Conservation (phyloP, 2,888 invertebrate species). For the Eristalis pertinax region DNA sequence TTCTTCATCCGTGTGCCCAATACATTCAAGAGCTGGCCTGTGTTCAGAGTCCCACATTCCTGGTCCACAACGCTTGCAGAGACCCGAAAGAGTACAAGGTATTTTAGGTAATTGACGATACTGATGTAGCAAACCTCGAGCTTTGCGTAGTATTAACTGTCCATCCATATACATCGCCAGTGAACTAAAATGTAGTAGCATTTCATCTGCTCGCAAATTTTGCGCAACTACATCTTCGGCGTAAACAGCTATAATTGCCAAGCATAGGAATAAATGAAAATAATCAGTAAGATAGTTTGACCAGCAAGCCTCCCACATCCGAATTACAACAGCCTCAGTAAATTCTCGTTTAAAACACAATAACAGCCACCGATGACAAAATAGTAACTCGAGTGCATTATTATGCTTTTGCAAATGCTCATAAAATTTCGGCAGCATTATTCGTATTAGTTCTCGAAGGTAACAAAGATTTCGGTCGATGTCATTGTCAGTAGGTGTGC, state of each 20-base stretch:
- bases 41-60: conserved; percentile 98
- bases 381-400: conserved; percentile 94
- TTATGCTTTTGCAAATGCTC: conserved; percentile 91
- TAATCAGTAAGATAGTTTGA: conserved; percentile 97
- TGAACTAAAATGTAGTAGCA: conserved; percentile 96
- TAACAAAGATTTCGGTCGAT: conserved; percentile 96
- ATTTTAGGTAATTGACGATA: conserved; percentile 93
- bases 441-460: conserved; percentile 91
- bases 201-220: conserved; percentile 95
- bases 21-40: conserved; percentile 92
- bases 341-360: conserved; percentile 97
- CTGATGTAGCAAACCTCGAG: conserved; percentile 93
- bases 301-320: conserved; percentile 99
- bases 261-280: conserved; percentile 96
- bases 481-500: conserved; percentile 95
- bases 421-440: conserved; percentile 96
- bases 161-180: conserved; percentile 99
- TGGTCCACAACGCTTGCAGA: conserved; percentile 94
- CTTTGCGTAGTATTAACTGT: conserved; percentile 93
- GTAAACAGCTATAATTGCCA: conserved; percentile 96
- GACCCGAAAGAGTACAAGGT: conserved; percentile 93
- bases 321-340: conserved; percentile 91
- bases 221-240: conserved; percentile 96
- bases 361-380: conserved; percentile 97
- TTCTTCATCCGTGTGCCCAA: conserved; percentile 86